Percentiles rank a stretch among this genome's conserved stretches.
Conservation (phyloP, 2,797 vertebrate species). For the Manis crassicaudata region DNA sequence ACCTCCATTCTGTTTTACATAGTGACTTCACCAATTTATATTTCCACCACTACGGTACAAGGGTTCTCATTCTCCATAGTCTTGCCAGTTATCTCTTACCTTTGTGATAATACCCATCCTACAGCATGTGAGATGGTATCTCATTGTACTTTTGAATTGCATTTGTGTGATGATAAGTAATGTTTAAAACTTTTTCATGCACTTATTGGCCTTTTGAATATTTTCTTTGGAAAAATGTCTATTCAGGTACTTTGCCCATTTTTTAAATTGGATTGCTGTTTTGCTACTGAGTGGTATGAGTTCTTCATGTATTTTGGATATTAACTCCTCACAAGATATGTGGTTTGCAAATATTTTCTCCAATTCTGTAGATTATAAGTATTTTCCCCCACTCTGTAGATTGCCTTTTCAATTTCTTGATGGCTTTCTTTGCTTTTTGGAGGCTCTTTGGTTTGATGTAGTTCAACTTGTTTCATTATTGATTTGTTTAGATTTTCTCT, state of each 20-base stretch:
- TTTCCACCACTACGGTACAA: too few relatives aligned
- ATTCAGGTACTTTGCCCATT: neutral
- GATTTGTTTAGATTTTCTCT: too few relatives aligned
- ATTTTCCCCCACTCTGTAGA: too few relatives aligned
- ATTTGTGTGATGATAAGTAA: neutral
- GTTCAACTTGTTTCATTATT: neutral
- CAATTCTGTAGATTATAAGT: neutral
- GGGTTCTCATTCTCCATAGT: neutral
- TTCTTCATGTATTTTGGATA: neutral
- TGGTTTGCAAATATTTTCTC: neutral
- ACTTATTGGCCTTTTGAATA: neutral
- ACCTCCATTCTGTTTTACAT: too few relatives aligned
- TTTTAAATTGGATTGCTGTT: neutral
- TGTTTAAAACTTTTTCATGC: neutral
- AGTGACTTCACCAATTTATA: too few relatives aligned
- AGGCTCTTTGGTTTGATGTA: neutral
- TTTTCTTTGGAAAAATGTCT: neutral
- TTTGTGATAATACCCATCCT: neutral
- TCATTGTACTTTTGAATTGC: neutral
- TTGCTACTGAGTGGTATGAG: neutral
- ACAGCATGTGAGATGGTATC: neutral
- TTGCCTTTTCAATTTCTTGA: neutral
- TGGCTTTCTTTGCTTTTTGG: neutral
- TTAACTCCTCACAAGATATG: neutral
- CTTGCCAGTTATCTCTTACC: neutral